These are phyloP conservation scores for Zeus faber DNA, from an alignment of 2,113 vertebrate species.

Conservation along the genomic window DNA sequence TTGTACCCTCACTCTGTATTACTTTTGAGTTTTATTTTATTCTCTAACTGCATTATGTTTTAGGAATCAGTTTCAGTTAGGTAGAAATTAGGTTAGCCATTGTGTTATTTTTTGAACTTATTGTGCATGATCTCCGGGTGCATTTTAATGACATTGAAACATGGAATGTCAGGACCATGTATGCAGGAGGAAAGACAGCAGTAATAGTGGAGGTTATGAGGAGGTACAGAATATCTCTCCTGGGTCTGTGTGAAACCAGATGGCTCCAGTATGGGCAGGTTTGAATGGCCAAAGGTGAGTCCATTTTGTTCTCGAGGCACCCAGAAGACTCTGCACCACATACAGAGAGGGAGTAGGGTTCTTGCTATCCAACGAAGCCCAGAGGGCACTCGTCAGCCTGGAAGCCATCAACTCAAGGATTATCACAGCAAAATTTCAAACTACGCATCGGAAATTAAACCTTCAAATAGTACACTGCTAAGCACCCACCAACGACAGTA, in stretches of 20 bases:
- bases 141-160: too few species aligned
- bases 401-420: slow-evolving; percentile 7
- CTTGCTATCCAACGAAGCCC: slow-evolving; percentile 4
- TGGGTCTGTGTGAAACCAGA: slow-evolving; percentile 1
- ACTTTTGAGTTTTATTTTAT: neutral
- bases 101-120: too few species aligned
- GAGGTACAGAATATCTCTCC: slow-evolving; percentile 1
- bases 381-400: slow-evolving; percentile 3
- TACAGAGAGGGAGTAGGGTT: slow-evolving; percentile 3
- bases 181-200: neutral
- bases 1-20: too few species aligned
- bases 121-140: too few species aligned
- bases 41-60: too few species aligned
- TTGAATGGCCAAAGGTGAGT: neutral
- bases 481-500: neutral
- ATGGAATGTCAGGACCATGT: neutral
- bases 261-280: slow-evolving; percentile 1
- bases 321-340: slow-evolving; percentile 5
- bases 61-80: too few species aligned
- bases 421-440: neutral
- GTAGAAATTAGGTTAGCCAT: too few species aligned
- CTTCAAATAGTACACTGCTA: neutral
- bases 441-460: neutral
- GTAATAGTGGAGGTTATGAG: neutral
- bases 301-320: slow-evolving; percentile 5